Conservation (phyloP, 1,140 invertebrate genomes). For the Drosophila kepulauana region DNA sequence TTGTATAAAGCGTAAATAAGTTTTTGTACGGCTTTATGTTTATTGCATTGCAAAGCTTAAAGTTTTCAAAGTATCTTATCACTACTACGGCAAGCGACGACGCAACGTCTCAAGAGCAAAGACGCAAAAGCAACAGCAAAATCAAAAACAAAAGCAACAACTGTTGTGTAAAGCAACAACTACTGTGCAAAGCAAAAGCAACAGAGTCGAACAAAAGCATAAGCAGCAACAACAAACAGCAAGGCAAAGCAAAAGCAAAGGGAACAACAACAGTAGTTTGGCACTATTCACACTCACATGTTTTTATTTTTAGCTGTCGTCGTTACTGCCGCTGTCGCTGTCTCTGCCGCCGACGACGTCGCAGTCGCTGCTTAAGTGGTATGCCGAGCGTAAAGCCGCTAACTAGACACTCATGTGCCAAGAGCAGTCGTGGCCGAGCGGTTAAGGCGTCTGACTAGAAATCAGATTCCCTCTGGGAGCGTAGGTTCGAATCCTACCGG, state of each 20-base stretch:
- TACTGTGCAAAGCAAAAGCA: slow-evolving; percentile 11
- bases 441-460: slow-evolving; percentile 94
- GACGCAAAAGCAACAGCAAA: slow-evolving; percentile 44
- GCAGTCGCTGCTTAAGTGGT: slow-evolving; percentile 20
- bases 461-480: slow-evolving; percentile 93
- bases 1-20: slow-evolving; percentile 57
- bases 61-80: slow-evolving; percentile 67
- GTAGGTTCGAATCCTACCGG: slow-evolving; percentile 93
- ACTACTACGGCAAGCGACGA: slow-evolving; percentile 17
- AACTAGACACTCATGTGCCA: slow-evolving; percentile 51
- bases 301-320: slow-evolving; percentile 48
- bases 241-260: slow-evolving; percentile 6
- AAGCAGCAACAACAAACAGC: neutral
- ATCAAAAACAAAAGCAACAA: slow-evolving; percentile 10
- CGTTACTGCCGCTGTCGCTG: slow-evolving; percentile 1
- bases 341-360: neutral
- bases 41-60: slow-evolving; percentile 71
- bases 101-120: slow-evolving; percentile 49
- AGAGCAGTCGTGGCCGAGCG: slow-evolving; percentile 91
- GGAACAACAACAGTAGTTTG: slow-evolving; percentile 13
- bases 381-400: slow-evolving; percentile 55
- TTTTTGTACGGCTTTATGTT: slow-evolving; percentile 66
- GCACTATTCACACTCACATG: slow-evolving; percentile 19
- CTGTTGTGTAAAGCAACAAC: neutral
- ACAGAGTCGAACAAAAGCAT: slow-evolving; percentile 25